Evolutionary conservation across 1,140 invertebrate species (phyloP).

Genomic region (Drosophila willistoni): DNA sequence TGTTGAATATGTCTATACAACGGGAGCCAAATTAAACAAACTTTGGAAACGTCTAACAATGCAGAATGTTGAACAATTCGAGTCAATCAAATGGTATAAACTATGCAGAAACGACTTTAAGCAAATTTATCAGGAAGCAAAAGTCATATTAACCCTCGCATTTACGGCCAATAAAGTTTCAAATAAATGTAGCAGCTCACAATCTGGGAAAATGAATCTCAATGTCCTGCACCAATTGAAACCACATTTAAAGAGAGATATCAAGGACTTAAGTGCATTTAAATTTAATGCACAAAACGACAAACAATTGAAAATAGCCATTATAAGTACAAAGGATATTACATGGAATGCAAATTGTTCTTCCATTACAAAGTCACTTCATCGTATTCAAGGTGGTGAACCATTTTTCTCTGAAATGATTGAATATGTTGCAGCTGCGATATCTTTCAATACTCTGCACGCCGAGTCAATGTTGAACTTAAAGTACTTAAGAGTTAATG

Average conservation of each 20-base stretch:
- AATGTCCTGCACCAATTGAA: background rate
- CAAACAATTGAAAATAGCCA: background rate
- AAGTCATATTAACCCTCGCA: background rate
- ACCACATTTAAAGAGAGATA: background rate
- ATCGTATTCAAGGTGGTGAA: background rate
- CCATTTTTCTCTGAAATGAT: background rate
- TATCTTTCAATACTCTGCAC: background rate
- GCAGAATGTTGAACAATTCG: slow-evolving; percentile 3
- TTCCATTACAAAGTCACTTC: background rate
- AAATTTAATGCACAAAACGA: background rate
- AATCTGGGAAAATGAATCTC: background rate
- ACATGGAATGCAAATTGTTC: background rate
- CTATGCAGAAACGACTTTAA: slow-evolving; percentile 11
- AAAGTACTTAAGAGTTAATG: background rate
- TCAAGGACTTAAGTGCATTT: background rate
- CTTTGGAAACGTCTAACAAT: slow-evolving; percentile 7
- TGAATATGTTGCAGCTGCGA: slow-evolving; percentile 1
- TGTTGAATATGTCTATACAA: slow-evolving; percentile 7
- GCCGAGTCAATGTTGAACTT: background rate
- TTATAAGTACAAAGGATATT: background rate
- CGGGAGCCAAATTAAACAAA: slow-evolving; percentile 6
- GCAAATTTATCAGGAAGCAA: slow-evolving; percentile 15
- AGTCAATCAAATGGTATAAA: background rate
- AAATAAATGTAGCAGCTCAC: background rate
- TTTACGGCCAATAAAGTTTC: background rate